phyloP scores from a whole-genome alignment of 2,113 vertebrate species.

The Melanerpes formicivorus region DNA sequence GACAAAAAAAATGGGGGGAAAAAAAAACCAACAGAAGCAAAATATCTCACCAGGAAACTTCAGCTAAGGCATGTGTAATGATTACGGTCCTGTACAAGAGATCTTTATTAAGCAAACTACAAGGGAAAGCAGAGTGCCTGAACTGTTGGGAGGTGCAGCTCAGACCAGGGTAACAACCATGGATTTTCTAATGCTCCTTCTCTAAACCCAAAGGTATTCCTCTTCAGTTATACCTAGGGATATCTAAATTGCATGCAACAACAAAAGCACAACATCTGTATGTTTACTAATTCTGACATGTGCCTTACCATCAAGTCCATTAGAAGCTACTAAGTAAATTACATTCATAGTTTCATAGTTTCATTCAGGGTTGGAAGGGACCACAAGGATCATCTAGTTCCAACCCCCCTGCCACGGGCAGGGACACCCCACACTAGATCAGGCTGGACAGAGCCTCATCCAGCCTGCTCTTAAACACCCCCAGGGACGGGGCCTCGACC shows the following conservation, averaged over 20 bases:
- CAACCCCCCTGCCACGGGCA: no score
- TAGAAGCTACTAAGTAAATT: not conserved
- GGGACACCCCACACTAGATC: no score
- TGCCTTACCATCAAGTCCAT: not conserved
- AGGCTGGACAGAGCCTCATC: no score
- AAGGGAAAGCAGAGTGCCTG: not conserved
- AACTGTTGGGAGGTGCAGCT: not conserved
- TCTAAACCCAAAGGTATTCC: not conserved
- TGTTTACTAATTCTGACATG: not conserved
- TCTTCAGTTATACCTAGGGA: not conserved
- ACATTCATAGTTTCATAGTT: no score
- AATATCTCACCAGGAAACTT: not conserved
- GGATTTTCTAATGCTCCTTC: not conserved
- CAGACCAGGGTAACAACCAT: not conserved
- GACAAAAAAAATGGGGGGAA: not conserved
- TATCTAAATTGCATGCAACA: not conserved
- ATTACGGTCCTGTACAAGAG: not conserved
- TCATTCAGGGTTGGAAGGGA: no score
- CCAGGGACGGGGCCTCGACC: no score
- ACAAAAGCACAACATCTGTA: not conserved
- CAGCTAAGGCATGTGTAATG: not conserved
- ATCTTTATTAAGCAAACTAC: not conserved
- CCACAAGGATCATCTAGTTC: no score
- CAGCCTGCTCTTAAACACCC: no score
- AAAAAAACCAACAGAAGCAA: not conserved